Evolutionary conservation across 1,140 invertebrate genomes (phyloP).

Genomic region (Philopotamus ludificatus): DNA sequence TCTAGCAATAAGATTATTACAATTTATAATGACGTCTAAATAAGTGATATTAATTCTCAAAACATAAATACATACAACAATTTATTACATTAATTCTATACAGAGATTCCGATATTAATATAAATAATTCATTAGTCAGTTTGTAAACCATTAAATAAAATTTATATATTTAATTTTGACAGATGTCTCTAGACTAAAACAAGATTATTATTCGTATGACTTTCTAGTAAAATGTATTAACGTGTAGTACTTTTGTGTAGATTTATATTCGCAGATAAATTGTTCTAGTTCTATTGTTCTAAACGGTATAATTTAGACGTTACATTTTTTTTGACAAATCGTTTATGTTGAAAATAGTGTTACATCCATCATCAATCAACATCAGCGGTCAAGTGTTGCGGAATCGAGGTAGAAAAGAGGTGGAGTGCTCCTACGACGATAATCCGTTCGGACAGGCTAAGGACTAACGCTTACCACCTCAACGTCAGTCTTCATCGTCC

Average conservation of each 20-base stretch:
- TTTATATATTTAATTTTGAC: no score
- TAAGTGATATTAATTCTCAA: no score
- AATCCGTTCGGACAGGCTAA: constrained; percentile 19
- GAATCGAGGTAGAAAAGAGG: background rate
- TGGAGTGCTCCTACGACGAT: background rate
- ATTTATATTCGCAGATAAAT: no score
- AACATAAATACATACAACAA: no score
- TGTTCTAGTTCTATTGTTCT: no score
- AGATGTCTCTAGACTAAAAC: background rate
- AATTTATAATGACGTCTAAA: no score
- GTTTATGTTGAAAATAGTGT: background rate
- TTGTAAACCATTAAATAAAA: no score
- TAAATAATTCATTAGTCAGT: no score
- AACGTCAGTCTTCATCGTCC: constrained; percentile 6
- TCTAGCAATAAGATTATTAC: no score
- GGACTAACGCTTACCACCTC: background rate
- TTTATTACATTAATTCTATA: no score
- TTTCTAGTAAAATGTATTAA: background rate
- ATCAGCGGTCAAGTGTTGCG: constrained; percentile 10
- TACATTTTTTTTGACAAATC: background rate
- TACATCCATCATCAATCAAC: constrained; percentile 10
- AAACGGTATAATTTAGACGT: background rate
- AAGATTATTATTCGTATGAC: background rate
- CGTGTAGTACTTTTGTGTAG: background rate
- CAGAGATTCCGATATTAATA: no score